These are phyloP conservation scores for Chaetodon trifasciatus DNA, from an alignment of 2,797 vertebrate genomes.

Conservation along the genomic window DNA sequence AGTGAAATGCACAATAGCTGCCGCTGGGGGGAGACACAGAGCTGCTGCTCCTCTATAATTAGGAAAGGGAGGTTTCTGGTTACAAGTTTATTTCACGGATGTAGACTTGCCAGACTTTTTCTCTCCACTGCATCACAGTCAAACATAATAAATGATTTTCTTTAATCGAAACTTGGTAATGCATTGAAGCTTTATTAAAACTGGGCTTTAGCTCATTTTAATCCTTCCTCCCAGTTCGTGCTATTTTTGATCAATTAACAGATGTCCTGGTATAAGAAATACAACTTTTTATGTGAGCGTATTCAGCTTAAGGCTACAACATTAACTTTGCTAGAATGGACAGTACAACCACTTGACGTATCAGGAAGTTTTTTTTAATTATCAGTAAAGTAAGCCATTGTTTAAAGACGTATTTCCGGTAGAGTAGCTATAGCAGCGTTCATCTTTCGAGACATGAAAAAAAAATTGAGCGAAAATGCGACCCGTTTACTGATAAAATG, in stretches of 20 bases:
- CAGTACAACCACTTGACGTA: background rate
- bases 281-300: background rate
- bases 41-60: slow-evolving; percentile 57
- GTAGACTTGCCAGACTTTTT: background rate
- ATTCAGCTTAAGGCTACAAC: background rate
- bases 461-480: background rate
- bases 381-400: background rate
- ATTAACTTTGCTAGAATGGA: background rate
- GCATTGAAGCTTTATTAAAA: background rate
- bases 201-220: background rate
- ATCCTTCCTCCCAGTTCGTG: background rate
- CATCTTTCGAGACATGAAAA: background rate
- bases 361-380: background rate
- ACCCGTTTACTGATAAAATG: background rate
- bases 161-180: background rate
- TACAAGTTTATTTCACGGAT: slow-evolving; percentile 29
- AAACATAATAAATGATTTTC: background rate
- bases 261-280: background rate
- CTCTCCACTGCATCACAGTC: background rate
- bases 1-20: slow-evolving; percentile 34
- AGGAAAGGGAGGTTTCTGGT: slow-evolving; percentile 55
- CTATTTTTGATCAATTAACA: background rate
- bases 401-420: background rate
- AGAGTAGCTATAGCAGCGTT: background rate
- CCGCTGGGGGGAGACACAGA: slow-evolving; percentile 63